Conservation (phyloP, 2,113 vertebrate genomes). For the Rostratula benghalensis region DNA sequence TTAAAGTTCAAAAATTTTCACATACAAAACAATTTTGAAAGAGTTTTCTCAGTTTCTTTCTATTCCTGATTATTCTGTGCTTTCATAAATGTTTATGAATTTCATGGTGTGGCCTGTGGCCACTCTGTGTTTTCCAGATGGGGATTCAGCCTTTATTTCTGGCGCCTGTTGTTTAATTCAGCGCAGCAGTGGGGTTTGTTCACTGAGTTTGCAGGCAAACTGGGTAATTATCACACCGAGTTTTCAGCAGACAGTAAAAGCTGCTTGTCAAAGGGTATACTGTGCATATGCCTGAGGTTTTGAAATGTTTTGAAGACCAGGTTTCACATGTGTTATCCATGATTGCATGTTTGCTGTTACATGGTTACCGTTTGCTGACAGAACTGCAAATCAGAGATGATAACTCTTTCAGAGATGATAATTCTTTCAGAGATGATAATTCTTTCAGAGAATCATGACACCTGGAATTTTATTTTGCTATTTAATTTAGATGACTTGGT, state of each 20-base stretch:
- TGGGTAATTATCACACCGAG: not conserved
- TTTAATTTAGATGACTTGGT: not conserved
- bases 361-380: not conserved
- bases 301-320: not conserved
- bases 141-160: not conserved
- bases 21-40: not conserved
- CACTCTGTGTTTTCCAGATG: not conserved
- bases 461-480: not conserved
- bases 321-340: not conserved
- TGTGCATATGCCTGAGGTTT: not conserved
- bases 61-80: not conserved
- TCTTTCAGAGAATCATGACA: not conserved
- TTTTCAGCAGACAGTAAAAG: not conserved
- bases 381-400: not conserved
- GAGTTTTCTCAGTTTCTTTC: not conserved
- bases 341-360: not conserved
- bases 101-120: not conserved
- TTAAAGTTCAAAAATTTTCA: not conserved
- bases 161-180: not conserved
- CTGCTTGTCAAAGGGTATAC: not conserved
- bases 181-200: not conserved
- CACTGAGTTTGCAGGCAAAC: not conserved
- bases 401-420: not conserved
- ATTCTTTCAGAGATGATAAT: not conserved
- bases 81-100: not conserved